Base-by-base conservation (phyloP, 2,113 vertebrate species). In the Bufo gargarizans region DNA sequence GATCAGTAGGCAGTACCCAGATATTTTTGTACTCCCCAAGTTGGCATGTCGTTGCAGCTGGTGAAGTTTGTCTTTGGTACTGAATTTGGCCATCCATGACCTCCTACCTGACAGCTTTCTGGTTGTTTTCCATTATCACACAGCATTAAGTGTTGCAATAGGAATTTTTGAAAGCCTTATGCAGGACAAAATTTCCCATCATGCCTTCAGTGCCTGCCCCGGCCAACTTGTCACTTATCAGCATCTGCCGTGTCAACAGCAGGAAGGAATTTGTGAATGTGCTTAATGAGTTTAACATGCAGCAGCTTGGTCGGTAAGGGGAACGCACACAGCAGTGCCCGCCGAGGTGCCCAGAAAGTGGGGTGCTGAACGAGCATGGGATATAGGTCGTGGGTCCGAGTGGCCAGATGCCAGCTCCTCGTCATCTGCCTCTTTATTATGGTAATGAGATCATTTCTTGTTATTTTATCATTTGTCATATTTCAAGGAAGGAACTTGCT, bases 341-440 rank as follows among this genome's bases (percentile, higher is more conserved):
- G 33, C 59, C 45, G n/a, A 61, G 65, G 49, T 67, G 58, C 45
- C 59, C 16, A 77, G 22, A 45, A 7, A 4, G 49, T 53, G 59
- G 50, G 85, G 61, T 49, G 69, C 59, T 65, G 86, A 85, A 82
- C 45, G 72, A 88, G 77, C 89, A 91, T 90, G 92, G 86, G 79
- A 65, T 87, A 67, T 79, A 90, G 49, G 84, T 89, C 88, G 4
- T 8, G 89, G 63, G 91, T 93, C 86, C 91, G 90, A 90, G 89
- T 77, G 63, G 85, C 90, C 90, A 94, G 93, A 82, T 93, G 92
- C 90, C 94, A 93, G 87, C 91, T 94, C 78, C 89, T 94, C 90
- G 90, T 88, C 80, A 91, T 86, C 90, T 93, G 91, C 90, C 86
- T 94, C 89, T 93, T 91, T 50, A 89, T 92, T 77, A 92, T 90